These are phyloP conservation scores for Amblyraja radiata DNA, from an alignment of 2,797 vertebrate species.

Conservation along the genomic window DNA sequence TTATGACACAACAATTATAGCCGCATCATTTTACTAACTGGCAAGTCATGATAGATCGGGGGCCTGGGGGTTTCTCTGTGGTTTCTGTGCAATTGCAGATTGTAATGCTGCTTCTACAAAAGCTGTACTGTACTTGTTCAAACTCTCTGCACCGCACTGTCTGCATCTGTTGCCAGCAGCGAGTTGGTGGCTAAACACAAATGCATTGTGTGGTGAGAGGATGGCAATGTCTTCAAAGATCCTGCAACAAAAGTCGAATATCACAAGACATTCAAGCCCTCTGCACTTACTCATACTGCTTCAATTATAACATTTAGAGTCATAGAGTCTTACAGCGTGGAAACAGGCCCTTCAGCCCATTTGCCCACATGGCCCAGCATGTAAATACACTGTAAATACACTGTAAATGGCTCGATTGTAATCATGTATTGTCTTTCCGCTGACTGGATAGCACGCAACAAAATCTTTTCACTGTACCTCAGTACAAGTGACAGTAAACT, in stretches of 20 bases:
- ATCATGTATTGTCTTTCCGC: too few relatives aligned
- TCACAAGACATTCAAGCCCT: neutral
- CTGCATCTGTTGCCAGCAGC: neutral
- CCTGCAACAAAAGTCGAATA: neutral
- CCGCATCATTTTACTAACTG: neutral
- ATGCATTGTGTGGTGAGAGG: neutral
- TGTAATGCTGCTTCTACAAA: conserved; percentile 29
- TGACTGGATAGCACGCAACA: too few relatives aligned
- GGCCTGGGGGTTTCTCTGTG: neutral
- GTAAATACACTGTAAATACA: too few relatives aligned
- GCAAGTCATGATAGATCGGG: neutral
- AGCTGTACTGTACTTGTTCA: neutral
- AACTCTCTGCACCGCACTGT: neutral
- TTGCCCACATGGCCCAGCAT: too few relatives aligned
- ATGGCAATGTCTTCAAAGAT: conserved; percentile 5
- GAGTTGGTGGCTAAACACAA: neutral
- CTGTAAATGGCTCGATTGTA: too few relatives aligned
- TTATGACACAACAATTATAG: neutral
- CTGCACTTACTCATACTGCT: neutral
- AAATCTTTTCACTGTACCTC: too few relatives aligned
- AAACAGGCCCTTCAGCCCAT: too few relatives aligned
- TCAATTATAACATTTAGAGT: neutral
- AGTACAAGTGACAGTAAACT: too few relatives aligned
- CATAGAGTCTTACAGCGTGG: too few relatives aligned
- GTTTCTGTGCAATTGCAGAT: conserved; percentile 10